Evolutionary conservation across 2,797 vertebrate species (phyloP), one percentile per base, ranked within the genome.

Genomic region (Sphenopsis melanotis): DNA sequence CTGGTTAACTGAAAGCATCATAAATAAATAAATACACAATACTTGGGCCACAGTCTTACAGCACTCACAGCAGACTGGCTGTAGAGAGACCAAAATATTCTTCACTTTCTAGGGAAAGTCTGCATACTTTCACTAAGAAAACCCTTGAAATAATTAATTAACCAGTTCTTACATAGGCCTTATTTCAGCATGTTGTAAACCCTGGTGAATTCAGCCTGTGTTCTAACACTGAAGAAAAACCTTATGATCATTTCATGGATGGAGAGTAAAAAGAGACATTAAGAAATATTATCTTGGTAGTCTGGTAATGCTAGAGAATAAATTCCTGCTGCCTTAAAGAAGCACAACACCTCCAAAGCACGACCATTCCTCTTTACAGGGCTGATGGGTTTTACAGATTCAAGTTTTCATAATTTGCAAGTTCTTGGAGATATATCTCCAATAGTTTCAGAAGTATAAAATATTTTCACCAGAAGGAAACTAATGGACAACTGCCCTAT

Each of bases 1-100:
- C 56, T 91, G 65, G 64, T 80, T 88, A 90, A 93, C 82, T 46
- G 61, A 81, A 86, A 92, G 70, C 60, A 87, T 44, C 82, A 78
- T 91, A 71, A 94, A 93, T 91, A 95, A 92, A 83, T 80, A 83
- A 84, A 81, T 3, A 77, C 27, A 50, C 30, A 87, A 53, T 4
- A 55, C 19, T 83, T 29, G 23, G 42, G 30, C 4, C 3, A 34
- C 16, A 36, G 19, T 41, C 50, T 79, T 56, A 12, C 15, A 82
- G 59, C 11, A 23, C 44, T 83, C 59, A 72, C 41, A 94, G 70
- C 18, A 80, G 36, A 76, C 30, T 4, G 26, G 37, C 15, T 83
- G 30, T 17, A 77, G 29, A 72, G 56, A 91, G 36, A 90, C 42
- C 36, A 56, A 87, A 84, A 87, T 21, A 84, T 22, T 80, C 36